A percentile compares a stretch with the other conserved stretches of the same genome.
phyloP scores from a whole-genome alignment of 2,888 invertebrate species.

The Cyclophora punctaria region DNA sequence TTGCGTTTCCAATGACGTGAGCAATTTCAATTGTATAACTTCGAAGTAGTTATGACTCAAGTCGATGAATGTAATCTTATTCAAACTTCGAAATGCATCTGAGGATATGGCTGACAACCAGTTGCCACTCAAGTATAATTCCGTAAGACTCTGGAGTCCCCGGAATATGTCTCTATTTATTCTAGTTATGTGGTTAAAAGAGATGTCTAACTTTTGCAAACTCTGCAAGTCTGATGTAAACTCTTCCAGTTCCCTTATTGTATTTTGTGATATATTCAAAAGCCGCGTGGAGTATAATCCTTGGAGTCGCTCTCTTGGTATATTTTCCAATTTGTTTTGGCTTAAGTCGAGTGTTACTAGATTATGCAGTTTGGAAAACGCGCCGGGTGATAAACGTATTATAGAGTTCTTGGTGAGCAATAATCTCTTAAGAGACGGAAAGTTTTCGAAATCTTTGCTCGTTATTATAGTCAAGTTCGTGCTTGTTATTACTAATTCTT shows the following conservation, averaged over 20 bases:
- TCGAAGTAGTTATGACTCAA: constrained; percentile 89
- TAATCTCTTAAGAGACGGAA: constrained; percentile 84
- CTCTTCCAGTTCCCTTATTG: constrained; percentile 86
- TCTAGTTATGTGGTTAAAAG: constrained; percentile 86
- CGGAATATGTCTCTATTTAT: constrained; percentile 85
- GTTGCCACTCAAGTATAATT: constrained; percentile 87
- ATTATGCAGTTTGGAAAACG: constrained; percentile 85
- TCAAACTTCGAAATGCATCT: constrained; percentile 84
- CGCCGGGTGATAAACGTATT: constrained; percentile 87
- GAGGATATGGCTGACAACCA: constrained; percentile 85
- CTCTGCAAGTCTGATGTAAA: constrained; percentile 85
- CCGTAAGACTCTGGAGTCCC: constrained; percentile 83
- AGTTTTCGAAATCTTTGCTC: constrained; percentile 89
- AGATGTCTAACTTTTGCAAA: constrained; percentile 86
- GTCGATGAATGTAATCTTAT: constrained; percentile 84
- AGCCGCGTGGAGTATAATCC: constrained; percentile 82
- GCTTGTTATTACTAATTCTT: constrained; percentile 85
- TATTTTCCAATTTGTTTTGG: constrained; percentile 85
- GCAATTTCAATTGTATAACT: constrained; percentile 84
- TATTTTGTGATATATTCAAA: constrained; percentile 89
- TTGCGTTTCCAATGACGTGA: constrained; percentile 87
- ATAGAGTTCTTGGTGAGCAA: constrained; percentile 84
- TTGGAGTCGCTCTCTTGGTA: constrained; percentile 89
- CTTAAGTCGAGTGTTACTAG: constrained; percentile 87
- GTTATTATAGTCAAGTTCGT: constrained; percentile 89